Conservation (phyloP, 2,888 invertebrate species). For the Polyommatus icarus region DNA sequence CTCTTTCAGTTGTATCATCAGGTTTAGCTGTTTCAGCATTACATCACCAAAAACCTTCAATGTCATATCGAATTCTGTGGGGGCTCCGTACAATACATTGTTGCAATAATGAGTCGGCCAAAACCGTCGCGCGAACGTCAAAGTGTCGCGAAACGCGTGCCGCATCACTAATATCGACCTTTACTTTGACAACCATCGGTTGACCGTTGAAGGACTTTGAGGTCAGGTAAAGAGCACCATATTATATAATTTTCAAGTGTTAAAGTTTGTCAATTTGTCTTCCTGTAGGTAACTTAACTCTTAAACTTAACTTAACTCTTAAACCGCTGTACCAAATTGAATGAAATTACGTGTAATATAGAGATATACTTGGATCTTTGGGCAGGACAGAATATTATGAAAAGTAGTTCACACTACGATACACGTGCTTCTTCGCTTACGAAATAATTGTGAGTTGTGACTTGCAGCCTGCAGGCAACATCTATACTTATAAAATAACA, state of each 20-base stretch:
- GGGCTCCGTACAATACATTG: slow-evolving; percentile 51
- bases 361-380: no score
- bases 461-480: not conserved
- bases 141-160: slow-evolving; percentile 45
- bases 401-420: no score
- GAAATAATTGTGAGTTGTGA: no score
- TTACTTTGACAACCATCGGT: slow-evolving; percentile 6
- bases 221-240: slow-evolving; percentile 30
- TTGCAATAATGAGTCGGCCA: slow-evolving; percentile 59
- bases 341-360: no score
- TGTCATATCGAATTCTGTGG: slow-evolving; percentile 21
- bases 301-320: no score
- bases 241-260: not conserved
- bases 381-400: no score
- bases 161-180: slow-evolving; percentile 49
- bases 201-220: slow-evolving; percentile 29
- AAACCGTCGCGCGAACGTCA: slow-evolving; percentile 59
- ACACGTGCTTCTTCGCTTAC: no score
- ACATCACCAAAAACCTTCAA: not conserved
- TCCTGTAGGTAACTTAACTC: no score
- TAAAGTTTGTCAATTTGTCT: no score
- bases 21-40: not conserved
- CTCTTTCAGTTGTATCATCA: not conserved
- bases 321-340: no score
- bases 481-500: no score